Base-by-base conservation (phyloP, 1,140 invertebrate genomes). In the Rhynchophorus ferrugineus region DNA sequence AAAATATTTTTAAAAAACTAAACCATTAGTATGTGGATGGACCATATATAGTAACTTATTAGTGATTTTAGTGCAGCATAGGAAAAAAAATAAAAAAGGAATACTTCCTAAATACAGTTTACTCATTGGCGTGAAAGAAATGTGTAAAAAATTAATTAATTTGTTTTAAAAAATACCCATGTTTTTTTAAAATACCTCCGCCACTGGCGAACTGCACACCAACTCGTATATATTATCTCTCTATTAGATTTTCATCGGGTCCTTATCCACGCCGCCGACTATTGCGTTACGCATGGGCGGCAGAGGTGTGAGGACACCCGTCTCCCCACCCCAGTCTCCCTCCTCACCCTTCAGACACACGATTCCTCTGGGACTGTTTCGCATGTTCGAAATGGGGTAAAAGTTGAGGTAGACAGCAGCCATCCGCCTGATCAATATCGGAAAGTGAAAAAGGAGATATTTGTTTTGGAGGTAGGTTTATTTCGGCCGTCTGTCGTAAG, bases 191-290 rank as follows among this genome's bases (percentile, higher is more conserved):
- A n/a, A n/a, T n/a, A n/a, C n/a, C n/a, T n/a, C n/a, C 11, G 8
- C 39, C 1, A 14, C 24, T 49, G 22, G 45, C 22, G 16, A 14
- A 22, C n/a, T 24, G 16, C 35, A n/a, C n/a, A n/a, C n/a, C n/a
- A 29, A 29, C 24, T 6, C 24, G 11, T 29, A 29, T 11, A 29
- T 29, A 11, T 5, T 29, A 29, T 34, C 45, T 48, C 11, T n/a
- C 45, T 13, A 22, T 49, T 41, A 20, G 39, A 37, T 20, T 21
- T 36, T 37, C 34, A 35, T 38, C 8, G 8, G 18, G 18, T 21
- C 24, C 44, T 34, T 34, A 17, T 46, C 44, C 16, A 29, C 24
- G 24, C 24, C 24, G 24, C 24, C 5, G 24, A 29, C 24, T 5
- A 29, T 29, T 29, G 24, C 24, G 24, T 29, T 29, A 29, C 24